Base-by-base conservation (phyloP, 1,140 invertebrate species). In the Sitophilus oryzae region DNA sequence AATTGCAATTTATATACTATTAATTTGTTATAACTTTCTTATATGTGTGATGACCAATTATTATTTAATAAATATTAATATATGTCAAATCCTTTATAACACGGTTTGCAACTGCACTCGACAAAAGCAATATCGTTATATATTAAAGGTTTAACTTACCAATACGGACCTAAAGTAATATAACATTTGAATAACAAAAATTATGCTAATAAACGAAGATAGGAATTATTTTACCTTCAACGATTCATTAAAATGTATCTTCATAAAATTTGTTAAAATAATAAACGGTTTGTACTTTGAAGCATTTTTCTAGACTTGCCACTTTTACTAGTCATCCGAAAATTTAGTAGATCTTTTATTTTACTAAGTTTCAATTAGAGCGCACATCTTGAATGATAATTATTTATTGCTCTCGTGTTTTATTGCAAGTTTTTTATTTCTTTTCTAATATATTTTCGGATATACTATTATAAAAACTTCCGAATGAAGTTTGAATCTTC, bases 191-290 rank as follows among this genome's bases (percentile, higher is more conserved):
- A 47, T 45, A 16, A 47, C 56, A 62, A 52, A 60, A 60, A 57
- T 59, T 63, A 65, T 61, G 59, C 58, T 61, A 63, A 65, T 61
- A 59, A 66, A 63, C 59, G 57, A 56, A 60, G 59, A 66, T 67
- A 67, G 62, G 68, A 64, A 70, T 67, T 68, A 66, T 59, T 67
- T 65, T 67, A 67, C 60, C 64, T 60, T 68, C 59, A 70, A 69
- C 69, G 66, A 70, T 70, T 63, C 63, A 60, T 69, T 67, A 59
- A 56, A 61, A 66, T 62, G 61, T 65, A 58, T 59, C 65, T 66
- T 62, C 68, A 69, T 70, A 70, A 69, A 70, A 71, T 71, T 70
- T 70, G 67, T 66, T 69, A 69, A 70, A 70, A 65, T 70, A 70
- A 69, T 65, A 63, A 68, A 68, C 64, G 57, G 67, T 71, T 71